Base-by-base conservation (phyloP, 2,888 invertebrate genomes). In the Bombylius discolor region DNA sequence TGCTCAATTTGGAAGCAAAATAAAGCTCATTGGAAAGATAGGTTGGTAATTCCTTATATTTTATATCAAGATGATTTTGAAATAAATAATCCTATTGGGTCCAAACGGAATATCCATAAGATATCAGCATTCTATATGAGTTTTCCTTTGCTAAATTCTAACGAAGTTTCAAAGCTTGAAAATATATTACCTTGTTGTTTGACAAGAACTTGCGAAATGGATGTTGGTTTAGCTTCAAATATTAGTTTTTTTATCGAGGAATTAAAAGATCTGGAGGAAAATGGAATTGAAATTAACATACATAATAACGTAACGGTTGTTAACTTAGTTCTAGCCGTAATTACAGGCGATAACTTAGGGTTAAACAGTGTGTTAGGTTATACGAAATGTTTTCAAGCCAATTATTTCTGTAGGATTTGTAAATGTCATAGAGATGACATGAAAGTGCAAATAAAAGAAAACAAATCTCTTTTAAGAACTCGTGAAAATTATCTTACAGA, bases 41-140 rank as follows among this genome's bases (percentile, higher is more conserved):
- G 6, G 8, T 8, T 36, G 8, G 36, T 8, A 6, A 31, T 57
- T 31, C 53, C 53, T 11, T 57, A 53, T 47, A 42, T 57, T 13
- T 51, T 53, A 23, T 57, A 57, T 32, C 53, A 57, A 46, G 53
- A 53, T 49, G 54, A 57, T 31, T 53, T 57, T 39, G 57, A 57
- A 45, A 47, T 51, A 12, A 45, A 57, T 52, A 52, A 57, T 51
- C 51, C 57, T 6, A 39, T 57, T 7, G 51, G 54, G 13, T 54
- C 57, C 6, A 55, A 55, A 31, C 5, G 45, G 5, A 48, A 55
- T 12, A 36, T 49, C 14, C 48, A 57, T 48, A 51, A 56, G 32
- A 6, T 42, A 12, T 51, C 51, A 42, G 51, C 49, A 5, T 33
- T 49, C 12, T 51, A 51, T 56, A 36, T 56, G n/a, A 14, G 39